Evolutionary conservation across 2,797 vertebrate species (phyloP).

Genomic region (Squalus acanthias): DNA sequence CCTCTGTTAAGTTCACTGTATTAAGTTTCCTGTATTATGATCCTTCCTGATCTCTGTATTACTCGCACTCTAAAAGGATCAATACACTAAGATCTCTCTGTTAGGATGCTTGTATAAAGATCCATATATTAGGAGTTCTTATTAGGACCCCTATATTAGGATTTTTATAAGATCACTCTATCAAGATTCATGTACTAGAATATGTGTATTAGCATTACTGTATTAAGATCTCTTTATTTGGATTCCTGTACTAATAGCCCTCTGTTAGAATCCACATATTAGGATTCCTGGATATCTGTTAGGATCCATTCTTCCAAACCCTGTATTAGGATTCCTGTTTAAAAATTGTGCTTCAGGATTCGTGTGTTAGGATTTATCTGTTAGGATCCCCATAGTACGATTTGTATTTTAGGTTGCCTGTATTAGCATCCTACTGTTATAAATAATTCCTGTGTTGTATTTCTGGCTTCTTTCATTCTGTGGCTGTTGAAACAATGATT

Average conservation of each 20-base stretch:
- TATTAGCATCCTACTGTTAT: background rate
- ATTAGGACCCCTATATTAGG: background rate
- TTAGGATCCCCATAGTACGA: background rate
- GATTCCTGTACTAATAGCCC: background rate
- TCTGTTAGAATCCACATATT: background rate
- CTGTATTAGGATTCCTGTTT: background rate
- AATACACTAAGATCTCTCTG: background rate
- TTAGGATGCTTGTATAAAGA: background rate
- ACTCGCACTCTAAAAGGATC: background rate
- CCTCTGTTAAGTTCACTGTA: background rate
- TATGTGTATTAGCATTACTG: background rate
- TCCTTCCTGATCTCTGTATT: background rate
- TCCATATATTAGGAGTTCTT: background rate
- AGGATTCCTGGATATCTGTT: background rate
- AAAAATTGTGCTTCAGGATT: background rate
- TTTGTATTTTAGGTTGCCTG: background rate
- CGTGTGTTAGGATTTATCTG: background rate
- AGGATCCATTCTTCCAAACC: background rate
- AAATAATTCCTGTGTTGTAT: background rate
- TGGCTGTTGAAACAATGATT: constrained; percentile 11
- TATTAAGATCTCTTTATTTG: background rate
- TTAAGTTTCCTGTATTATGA: background rate
- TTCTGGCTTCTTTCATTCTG: background rate
- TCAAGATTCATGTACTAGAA: background rate
- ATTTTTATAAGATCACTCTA: background rate